phyloP scores from a whole-genome alignment of 2,113 vertebrate genomes.

The Craseonycteris thonglongyai region DNA sequence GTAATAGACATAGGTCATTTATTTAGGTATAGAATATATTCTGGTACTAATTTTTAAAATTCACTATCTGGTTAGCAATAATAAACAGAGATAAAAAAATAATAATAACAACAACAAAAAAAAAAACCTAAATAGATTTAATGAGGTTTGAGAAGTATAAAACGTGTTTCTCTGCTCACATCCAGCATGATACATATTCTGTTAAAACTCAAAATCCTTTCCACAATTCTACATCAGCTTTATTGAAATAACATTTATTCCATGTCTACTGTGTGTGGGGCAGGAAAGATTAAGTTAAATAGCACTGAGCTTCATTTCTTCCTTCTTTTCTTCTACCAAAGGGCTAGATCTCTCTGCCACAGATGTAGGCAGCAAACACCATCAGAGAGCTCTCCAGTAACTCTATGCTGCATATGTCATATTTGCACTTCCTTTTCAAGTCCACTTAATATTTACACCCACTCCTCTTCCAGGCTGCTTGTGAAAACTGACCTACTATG shows the following conservation, averaged over 20 bases:
- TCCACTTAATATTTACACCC: not conserved
- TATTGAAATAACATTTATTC: not conserved
- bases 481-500: not conserved
- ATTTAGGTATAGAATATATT: not conserved
- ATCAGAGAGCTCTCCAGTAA: not conserved
- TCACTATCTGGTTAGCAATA: not conserved
- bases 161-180: not conserved
- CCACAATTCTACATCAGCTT: not conserved
- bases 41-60: not conserved
- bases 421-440: not conserved
- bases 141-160: not conserved
- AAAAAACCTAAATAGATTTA: not conserved
- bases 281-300: not conserved
- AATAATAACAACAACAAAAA: too few relatives aligned
- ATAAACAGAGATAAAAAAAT: not conserved
- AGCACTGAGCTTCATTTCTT: not conserved
- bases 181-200: not conserved
- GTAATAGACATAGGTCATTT: not conserved
- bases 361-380: not conserved
- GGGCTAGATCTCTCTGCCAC: not conserved
- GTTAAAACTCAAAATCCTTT: not conserved
- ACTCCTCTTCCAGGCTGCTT: not conserved
- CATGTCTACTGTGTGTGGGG: fast-evolving
- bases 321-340: not conserved
- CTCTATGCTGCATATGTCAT: not conserved